These are phyloP conservation scores for Zapus hudsonius DNA, from an alignment of 2,113 vertebrate species.

Conservation along the genomic window DNA sequence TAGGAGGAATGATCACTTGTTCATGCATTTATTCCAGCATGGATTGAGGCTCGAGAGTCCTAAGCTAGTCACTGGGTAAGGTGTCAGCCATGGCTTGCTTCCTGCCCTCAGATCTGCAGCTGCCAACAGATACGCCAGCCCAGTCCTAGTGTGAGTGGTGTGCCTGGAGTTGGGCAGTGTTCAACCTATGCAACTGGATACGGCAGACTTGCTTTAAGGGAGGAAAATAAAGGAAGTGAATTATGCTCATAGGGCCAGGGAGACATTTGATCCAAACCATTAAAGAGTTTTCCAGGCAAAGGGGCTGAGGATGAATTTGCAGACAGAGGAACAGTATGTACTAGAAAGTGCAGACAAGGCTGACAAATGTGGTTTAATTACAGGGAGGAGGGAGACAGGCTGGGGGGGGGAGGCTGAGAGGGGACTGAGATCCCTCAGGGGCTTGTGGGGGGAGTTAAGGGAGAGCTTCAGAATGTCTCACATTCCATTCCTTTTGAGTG, in stretches of 20 bases:
- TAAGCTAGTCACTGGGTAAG: background rate
- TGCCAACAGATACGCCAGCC: too few relatives aligned
- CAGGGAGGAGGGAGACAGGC: background rate
- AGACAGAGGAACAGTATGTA: background rate
- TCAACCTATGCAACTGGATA: background rate
- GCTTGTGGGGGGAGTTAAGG: background rate
- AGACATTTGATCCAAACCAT: background rate
- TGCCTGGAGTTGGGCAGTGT: background rate
- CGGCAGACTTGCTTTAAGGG: background rate
- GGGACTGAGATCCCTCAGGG: constrained; percentile 21
- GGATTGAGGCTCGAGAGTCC: background rate
- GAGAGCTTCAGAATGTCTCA: background rate
- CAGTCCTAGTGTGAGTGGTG: background rate
- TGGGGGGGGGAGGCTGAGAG: background rate
- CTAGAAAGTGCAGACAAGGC: background rate
- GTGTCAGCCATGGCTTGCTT: background rate
- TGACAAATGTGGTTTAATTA: background rate
- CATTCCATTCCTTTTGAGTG: constrained; percentile 66
- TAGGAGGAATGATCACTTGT: background rate
- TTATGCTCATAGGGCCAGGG: background rate
- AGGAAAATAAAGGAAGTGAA: background rate
- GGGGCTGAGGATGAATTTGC: background rate
- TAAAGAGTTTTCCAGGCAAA: background rate
- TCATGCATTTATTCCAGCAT: background rate
- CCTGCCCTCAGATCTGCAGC: background rate